Evolutionary conservation across 2,113 vertebrate genomes (phyloP).

Genomic region (Octodon degus): DNA sequence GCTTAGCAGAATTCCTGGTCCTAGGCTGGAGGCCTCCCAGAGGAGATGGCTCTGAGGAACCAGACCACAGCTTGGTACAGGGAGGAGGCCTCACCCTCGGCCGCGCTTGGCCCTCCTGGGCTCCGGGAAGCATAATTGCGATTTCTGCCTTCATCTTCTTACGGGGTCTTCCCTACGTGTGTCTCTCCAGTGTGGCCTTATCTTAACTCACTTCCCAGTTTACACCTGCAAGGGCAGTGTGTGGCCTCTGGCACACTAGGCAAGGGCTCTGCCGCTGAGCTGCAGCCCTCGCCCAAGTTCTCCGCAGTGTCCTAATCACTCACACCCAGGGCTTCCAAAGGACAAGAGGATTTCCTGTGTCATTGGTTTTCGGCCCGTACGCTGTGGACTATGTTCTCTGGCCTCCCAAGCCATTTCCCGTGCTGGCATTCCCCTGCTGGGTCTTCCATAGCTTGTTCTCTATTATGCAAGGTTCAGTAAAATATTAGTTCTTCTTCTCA

Average conservation of each 20-base stretch:
- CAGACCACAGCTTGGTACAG: background rate
- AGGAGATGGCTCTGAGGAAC: background rate
- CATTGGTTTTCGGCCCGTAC: background rate
- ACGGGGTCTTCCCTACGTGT: background rate
- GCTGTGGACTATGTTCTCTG: background rate
- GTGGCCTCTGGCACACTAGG: background rate
- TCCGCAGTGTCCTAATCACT: background rate
- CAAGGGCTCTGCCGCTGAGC: background rate
- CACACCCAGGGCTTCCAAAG: background rate
- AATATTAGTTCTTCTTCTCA: background rate
- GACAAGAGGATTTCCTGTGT: background rate
- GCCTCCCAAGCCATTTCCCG: background rate
- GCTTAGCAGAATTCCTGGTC: background rate
- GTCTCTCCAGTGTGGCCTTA: background rate
- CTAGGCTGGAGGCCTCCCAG: background rate
- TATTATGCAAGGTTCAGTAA: background rate
- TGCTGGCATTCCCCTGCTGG: background rate
- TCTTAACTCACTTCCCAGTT: background rate
- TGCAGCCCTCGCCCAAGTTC: background rate
- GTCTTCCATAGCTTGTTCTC: background rate
- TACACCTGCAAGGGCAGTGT: background rate
- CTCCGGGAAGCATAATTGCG: background rate
- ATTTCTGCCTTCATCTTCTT: background rate
- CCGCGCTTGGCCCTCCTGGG: background rate
- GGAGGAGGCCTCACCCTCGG: background rate